phyloP scores from a whole-genome alignment of 2,888 invertebrate species.

The Cepaea hortensis region DNA sequence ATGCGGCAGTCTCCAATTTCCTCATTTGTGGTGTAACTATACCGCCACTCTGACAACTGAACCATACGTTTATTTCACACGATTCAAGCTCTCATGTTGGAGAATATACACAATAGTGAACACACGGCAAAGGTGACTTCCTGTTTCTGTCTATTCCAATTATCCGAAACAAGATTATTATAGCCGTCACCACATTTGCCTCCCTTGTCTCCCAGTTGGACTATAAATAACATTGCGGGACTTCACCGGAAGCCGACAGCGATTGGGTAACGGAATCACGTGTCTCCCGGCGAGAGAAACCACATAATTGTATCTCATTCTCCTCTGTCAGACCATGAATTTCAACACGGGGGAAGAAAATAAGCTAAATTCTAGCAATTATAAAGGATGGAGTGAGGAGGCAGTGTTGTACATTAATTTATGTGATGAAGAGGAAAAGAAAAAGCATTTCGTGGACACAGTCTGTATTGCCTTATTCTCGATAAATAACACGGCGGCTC shows the following conservation, averaged over 20 bases:
- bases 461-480: too few relatives aligned
- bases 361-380: background rate
- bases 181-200: too few relatives aligned
- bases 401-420: background rate
- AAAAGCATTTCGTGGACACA: background rate
- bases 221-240: conserved; percentile 2
- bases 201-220: background rate
- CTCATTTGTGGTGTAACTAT: too few relatives aligned
- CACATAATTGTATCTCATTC: conserved; percentile 20
- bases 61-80: too few relatives aligned
- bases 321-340: background rate
- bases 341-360: background rate
- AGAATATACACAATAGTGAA: too few relatives aligned
- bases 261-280: conserved; percentile 9
- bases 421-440: background rate
- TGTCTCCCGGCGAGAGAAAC: conserved; percentile 1
- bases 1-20: too few relatives aligned
- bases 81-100: too few relatives aligned
- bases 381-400: background rate
- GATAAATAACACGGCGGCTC: too few relatives aligned
- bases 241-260: background rate
- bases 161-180: background rate
- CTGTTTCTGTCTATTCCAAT: background rate
- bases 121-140: too few relatives aligned
- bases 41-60: too few relatives aligned